Conservation (phyloP, 2,888 invertebrate genomes). For the Drosophila longiperda region DNA sequence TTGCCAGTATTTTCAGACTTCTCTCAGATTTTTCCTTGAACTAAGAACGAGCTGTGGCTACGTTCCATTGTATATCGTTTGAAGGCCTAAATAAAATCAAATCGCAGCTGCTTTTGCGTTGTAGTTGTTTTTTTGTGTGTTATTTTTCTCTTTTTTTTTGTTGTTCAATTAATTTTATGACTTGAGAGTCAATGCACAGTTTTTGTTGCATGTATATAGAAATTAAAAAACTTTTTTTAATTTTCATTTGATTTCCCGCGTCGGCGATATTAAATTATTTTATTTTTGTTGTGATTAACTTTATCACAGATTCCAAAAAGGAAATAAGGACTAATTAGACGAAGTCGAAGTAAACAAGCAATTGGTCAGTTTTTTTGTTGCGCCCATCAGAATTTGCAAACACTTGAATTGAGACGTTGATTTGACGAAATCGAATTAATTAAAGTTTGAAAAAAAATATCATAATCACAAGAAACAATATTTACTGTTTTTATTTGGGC, state of each 20-base stretch:
- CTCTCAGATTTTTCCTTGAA: constrained; percentile 41
- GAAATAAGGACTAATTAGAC: constrained; percentile 24
- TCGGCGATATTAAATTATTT: constrained; percentile 23
- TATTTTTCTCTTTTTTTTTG: constrained; percentile 39
- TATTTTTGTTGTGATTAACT: constrained; percentile 12
- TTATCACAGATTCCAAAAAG: constrained; percentile 13
- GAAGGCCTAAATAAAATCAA: constrained; percentile 60
- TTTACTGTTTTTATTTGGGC: constrained; percentile 24
- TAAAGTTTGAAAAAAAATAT: constrained; percentile 29
- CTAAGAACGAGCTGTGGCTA: constrained; percentile 20
- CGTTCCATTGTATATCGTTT: constrained; percentile 69
- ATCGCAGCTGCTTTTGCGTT: constrained; percentile 33
- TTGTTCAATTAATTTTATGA: constrained; percentile 65
- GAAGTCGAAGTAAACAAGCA: constrained; percentile 15
- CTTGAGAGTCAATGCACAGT: constrained; percentile 10
- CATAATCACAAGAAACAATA: not conserved
- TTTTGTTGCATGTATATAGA: constrained; percentile 26
- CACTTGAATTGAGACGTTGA: constrained; percentile 6
- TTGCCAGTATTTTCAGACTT: constrained; percentile 13
- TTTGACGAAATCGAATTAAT: constrained; percentile 34
- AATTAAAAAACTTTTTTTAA: constrained; percentile 57
- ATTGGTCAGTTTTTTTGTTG: constrained; percentile 46
- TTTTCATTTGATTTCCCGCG: constrained; percentile 52
- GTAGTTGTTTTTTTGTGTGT: not conserved
- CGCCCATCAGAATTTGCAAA: constrained; percentile 45